Base-by-base conservation (phyloP, 92 coral and sea anemone species). In the Epizoanthus ramosus region DNA sequence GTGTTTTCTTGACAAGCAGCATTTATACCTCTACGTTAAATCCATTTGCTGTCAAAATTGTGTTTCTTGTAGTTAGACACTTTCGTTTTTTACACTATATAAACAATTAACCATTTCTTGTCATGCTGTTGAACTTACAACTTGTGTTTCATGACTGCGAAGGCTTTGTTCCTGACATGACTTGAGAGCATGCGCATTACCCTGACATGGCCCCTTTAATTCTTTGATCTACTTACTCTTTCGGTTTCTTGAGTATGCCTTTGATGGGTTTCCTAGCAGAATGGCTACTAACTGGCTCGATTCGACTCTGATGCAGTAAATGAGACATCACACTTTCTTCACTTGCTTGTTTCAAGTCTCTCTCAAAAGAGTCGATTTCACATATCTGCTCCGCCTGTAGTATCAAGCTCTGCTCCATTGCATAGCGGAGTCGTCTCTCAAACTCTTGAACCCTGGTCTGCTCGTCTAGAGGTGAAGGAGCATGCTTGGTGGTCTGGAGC, bases 331-430 rank as follows among this genome's bases (percentile, higher is more conserved):
- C 71, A 56, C 92, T 94, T 17, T 87, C 90, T 68, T 92, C 92
- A 68, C 72, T 79, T 25, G 98, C 97, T 47, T 87, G 90, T 67
- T 86, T 91, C 4, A 96, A 92, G 58, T 93, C 98, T 28, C 75
- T 87, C 71, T 96, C 94, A 63, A 96, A 89, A 67, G 81, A 86
- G 24, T 90, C 92, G 50, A 96, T 80, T n/a, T 90, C 97, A 59
- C 92, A 90, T 59, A 94, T 58, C 57, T 96, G 99, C 41, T 87
- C 91, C 9, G 91, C 92, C 71, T 96, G 99, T 23, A 96, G 88
- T 67, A 90, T 64, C 73, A 96, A 65, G 75, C 99, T 96, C 85
- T 96, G 99, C 61, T 96, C 96, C 99, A 96, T 96, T 24, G 99
- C 99, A 71, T 89, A 96, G 18, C 95, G 97, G 23, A 96, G 89